Conservation (phyloP, 2,113 vertebrate species). For the Heterotilapia buettikoferi region DNA sequence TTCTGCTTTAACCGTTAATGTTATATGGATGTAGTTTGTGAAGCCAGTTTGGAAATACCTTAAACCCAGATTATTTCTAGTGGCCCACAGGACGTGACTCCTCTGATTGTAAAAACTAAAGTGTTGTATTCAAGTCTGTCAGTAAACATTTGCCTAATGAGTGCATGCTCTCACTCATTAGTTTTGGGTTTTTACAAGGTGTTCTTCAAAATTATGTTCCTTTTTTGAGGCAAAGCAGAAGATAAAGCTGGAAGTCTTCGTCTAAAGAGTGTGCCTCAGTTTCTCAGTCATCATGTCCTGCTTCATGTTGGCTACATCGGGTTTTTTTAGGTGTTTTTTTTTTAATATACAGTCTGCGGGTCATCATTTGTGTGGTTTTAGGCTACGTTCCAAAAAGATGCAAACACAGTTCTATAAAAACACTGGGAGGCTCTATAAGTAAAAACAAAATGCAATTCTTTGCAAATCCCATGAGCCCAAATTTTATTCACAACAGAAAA, state of each 20-base stretch:
- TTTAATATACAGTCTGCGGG: background rate
- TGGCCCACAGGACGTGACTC: background rate
- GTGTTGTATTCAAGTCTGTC: background rate
- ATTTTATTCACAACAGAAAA: background rate
- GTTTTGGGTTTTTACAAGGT: background rate
- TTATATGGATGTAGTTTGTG: background rate
- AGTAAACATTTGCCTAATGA: background rate
- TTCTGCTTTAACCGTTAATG: background rate
- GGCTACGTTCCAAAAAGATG: background rate
- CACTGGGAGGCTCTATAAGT: background rate
- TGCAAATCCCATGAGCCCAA: background rate
- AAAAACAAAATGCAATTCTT: background rate
- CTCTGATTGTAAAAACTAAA: background rate
- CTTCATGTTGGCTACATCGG: background rate
- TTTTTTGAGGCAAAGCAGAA: background rate
- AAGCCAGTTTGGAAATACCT: background rate
- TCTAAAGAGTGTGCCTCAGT: background rate
- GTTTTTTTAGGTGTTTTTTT: background rate
- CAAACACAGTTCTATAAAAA: background rate
- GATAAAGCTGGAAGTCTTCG: background rate
- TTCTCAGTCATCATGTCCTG: background rate
- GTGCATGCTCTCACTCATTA: background rate
- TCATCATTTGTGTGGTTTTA: background rate
- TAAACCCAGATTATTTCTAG: background rate
- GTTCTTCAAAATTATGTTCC: background rate